Percentiles rank a stretch among this genome's conserved stretches.
These are phyloP conservation scores for Eolophus roseicapilla DNA, from an alignment of 2,113 vertebrate species.

Conservation along the genomic window DNA sequence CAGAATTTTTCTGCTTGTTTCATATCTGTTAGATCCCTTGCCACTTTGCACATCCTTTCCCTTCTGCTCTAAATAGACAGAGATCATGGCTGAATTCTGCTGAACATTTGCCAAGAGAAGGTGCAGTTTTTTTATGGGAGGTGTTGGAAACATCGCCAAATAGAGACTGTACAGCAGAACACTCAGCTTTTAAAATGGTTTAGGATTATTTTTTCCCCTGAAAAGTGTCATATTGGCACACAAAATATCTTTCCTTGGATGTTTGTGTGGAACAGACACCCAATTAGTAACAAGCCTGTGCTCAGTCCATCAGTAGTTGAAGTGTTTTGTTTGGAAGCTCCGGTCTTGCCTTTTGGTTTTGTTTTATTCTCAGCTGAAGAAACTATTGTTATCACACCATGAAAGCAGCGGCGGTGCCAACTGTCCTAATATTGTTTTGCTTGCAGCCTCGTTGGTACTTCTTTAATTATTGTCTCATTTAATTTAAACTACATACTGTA, in stretches of 20 bases:
- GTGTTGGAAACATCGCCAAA: constrained; percentile 17
- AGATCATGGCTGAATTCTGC: background rate
- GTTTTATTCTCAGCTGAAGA: background rate
- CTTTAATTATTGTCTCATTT: constrained; percentile 12
- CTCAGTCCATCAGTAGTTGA: background rate
- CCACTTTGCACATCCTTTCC: background rate
- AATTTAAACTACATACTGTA: background rate
- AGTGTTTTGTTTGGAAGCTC: background rate
- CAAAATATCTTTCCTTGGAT: background rate
- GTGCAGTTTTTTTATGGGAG: background rate
- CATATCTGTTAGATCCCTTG: background rate
- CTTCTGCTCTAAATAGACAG: background rate
- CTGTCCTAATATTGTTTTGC: background rate
- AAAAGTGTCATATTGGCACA: background rate
- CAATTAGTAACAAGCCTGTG: background rate
- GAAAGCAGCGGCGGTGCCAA: background rate
- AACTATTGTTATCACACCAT: background rate
- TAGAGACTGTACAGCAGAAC: background rate
- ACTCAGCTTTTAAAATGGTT: background rate
- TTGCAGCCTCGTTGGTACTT: background rate
- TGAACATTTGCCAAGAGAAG: constrained; percentile 26
- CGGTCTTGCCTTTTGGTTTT: background rate
- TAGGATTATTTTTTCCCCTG: background rate
- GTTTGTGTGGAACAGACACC: background rate
- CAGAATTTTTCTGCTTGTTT: background rate